A percentile compares a stretch with the other conserved stretches of the same genome.
These are phyloP conservation scores for Limosa lapponica DNA, from an alignment of 2,797 vertebrate genomes.

Conservation along the genomic window DNA sequence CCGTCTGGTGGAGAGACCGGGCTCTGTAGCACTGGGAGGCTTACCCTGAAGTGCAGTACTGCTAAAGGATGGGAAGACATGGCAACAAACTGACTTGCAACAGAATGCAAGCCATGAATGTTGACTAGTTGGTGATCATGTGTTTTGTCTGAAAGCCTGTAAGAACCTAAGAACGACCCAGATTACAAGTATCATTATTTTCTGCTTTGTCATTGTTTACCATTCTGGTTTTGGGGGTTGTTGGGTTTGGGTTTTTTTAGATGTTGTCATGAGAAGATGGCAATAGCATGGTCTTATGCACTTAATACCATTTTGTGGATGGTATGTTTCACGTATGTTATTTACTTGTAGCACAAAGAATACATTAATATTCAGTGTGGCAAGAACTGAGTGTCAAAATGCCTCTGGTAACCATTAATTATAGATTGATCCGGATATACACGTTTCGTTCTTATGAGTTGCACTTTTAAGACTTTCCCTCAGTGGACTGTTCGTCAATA, in stretches of 20 bases:
- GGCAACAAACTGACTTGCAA: neutral
- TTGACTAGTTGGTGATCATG: neutral
- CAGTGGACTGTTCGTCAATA: neutral
- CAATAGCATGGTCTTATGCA: neutral
- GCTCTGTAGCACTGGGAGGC: neutral
- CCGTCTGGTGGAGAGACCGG: accelerated
- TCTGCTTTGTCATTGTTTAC: neutral
- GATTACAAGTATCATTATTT: neutral
- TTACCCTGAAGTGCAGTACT: neutral
- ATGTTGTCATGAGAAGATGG: neutral
- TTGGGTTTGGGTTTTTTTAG: neutral
- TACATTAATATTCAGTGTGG: conserved; percentile 35
- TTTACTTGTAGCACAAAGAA: neutral
- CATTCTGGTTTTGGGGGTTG: neutral
- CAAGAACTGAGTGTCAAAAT: neutral
- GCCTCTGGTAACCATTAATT: conserved; percentile 29
- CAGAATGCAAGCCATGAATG: neutral
- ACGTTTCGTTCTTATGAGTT: neutral
- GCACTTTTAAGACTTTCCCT: neutral
- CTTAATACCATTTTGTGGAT: neutral
- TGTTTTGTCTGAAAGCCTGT: neutral
- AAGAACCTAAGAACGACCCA: neutral
- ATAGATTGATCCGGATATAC: neutral
- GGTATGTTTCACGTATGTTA: neutral
- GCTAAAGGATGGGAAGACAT: neutral